Evolutionary conservation across 2,888 invertebrate genomes (phyloP).

Genomic region (Drosophila neotestacea): DNA sequence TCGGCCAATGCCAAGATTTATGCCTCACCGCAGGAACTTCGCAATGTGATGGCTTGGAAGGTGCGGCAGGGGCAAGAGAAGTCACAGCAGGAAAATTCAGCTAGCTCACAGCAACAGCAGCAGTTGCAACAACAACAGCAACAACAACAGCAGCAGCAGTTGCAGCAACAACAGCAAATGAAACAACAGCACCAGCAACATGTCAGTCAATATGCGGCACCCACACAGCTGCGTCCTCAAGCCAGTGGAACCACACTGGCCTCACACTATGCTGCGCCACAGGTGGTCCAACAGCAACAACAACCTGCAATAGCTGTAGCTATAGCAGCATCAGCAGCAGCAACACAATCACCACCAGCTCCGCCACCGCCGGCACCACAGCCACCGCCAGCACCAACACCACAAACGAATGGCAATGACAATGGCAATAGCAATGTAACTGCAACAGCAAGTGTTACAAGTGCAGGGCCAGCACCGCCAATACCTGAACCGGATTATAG

Average conservation of each 20-base stretch:
- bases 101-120: slow-evolving; percentile 30
- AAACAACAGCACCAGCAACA: slow-evolving; percentile 36
- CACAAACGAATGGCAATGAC: slow-evolving; percentile 29
- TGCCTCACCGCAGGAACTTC: slow-evolving; percentile 94
- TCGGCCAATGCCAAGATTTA: slow-evolving; percentile 93
- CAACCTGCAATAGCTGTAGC: slow-evolving; percentile 31
- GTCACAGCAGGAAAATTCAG: slow-evolving; percentile 42
- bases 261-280: slow-evolving; percentile 79
- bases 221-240: slow-evolving; percentile 76
- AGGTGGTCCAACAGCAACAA: slow-evolving; percentile 78
- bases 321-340: slow-evolving; percentile 41
- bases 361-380: slow-evolving; percentile 61
- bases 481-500: slow-evolving; percentile 97
- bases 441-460: slow-evolving; percentile 54
- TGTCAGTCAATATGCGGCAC: slow-evolving; percentile 86
- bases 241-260: slow-evolving; percentile 14
- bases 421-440: slow-evolving; percentile 18
- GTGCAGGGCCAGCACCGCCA: slow-evolving; percentile 87
- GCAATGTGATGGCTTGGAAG: slow-evolving; percentile 88
- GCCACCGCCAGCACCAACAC: slow-evolving; percentile 83
- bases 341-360: slow-evolving; percentile 77
- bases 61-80: slow-evolving; percentile 83
- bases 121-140: slow-evolving; percentile 48
- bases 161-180: slow-evolving; percentile 28
- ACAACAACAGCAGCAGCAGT: slow-evolving; percentile 37